Conservation (phyloP, 2,888 invertebrate genomes). For the Pemphredon lugubris region DNA sequence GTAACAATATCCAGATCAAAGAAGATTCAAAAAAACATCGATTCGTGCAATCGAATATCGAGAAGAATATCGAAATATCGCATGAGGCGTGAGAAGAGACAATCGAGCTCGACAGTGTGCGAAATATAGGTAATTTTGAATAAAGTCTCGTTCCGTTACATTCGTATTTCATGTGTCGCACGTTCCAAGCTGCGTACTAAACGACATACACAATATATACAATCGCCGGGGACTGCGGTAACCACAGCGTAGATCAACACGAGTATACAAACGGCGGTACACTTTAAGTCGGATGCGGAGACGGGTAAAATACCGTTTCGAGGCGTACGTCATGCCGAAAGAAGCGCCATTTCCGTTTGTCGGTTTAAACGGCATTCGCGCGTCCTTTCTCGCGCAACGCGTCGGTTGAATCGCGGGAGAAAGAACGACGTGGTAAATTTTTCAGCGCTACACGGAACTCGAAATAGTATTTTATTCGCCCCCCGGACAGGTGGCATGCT, state of each 20-base stretch:
- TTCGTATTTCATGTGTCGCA: constrained; percentile 19
- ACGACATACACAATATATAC: constrained; percentile 40
- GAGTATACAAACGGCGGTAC: constrained; percentile 61
- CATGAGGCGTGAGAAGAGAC: constrained; percentile 1
- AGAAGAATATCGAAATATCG: constrained; percentile 35
- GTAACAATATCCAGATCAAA: constrained; percentile 21
- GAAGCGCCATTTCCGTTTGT: not conserved
- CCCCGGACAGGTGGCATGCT: constrained; percentile 73
- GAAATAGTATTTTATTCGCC: constrained; percentile 52
- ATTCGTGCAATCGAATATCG: constrained; percentile 67
- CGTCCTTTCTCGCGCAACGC: not conserved
- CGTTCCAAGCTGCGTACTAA: constrained; percentile 40
- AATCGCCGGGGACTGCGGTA: constrained; percentile 55
- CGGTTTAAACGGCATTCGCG: not conserved
- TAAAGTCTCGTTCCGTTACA: not conserved
- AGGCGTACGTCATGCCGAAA: constrained; percentile 2
- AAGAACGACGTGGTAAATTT: not conserved
- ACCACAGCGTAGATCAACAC: constrained; percentile 50
- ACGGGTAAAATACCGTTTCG: constrained; percentile 49
- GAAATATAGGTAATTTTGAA: not conserved
- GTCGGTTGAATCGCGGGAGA: not conserved
- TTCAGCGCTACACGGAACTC: constrained; percentile 11
- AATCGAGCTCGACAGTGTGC: constrained; percentile 37
- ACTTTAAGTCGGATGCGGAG: constrained; percentile 46
- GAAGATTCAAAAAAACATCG: constrained; percentile 57